phyloP scores from a whole-genome alignment of 2,888 invertebrate species.

The Leucoma salicis region DNA sequence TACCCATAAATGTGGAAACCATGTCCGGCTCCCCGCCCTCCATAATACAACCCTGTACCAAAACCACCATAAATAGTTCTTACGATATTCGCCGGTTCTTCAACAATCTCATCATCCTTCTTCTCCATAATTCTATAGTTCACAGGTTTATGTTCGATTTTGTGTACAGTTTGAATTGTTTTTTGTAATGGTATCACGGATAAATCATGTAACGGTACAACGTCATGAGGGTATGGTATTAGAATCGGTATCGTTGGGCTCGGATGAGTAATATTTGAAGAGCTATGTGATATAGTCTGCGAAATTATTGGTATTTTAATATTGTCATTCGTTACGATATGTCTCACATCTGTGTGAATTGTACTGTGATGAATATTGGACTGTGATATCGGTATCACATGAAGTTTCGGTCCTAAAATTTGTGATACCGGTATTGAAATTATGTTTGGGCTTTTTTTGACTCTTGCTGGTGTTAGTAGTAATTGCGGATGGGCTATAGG shows the following conservation, averaged over 20 bases:
- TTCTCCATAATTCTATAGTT: slow-evolving; percentile 42
- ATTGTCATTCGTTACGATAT: slow-evolving; percentile 41
- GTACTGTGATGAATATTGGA: slow-evolving; percentile 48
- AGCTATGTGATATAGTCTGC: slow-evolving; percentile 45
- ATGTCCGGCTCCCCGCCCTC: slow-evolving; percentile 70
- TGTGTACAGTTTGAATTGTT: slow-evolving; percentile 34
- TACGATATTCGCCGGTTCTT: slow-evolving; percentile 46
- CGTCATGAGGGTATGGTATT: slow-evolving; percentile 52
- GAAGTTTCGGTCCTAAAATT: slow-evolving; percentile 47
- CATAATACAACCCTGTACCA: slow-evolving; percentile 62
- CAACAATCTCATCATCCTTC: slow-evolving; percentile 46
- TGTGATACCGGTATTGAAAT: slow-evolving; percentile 44
- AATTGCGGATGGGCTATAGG: slow-evolving; percentile 10
- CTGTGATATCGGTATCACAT: slow-evolving; percentile 55
- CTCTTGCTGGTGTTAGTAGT: slow-evolving; percentile 24
- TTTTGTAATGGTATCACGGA: slow-evolving; percentile 66
- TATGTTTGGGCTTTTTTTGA: slow-evolving; percentile 45
- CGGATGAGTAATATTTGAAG: slow-evolving; percentile 48
- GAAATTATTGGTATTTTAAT: slow-evolving; percentile 44
- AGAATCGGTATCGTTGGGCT: slow-evolving; percentile 42
- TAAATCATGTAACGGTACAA: slow-evolving; percentile 60
- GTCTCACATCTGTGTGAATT: slow-evolving; percentile 40
- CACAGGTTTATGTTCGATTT: slow-evolving; percentile 36
- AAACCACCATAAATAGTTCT: slow-evolving; percentile 67
- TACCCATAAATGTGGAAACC: slow-evolving; percentile 67